These are phyloP conservation scores for Oxyruncus cristatus DNA, from an alignment of 2,113 vertebrate genomes.

Conservation along the genomic window DNA sequence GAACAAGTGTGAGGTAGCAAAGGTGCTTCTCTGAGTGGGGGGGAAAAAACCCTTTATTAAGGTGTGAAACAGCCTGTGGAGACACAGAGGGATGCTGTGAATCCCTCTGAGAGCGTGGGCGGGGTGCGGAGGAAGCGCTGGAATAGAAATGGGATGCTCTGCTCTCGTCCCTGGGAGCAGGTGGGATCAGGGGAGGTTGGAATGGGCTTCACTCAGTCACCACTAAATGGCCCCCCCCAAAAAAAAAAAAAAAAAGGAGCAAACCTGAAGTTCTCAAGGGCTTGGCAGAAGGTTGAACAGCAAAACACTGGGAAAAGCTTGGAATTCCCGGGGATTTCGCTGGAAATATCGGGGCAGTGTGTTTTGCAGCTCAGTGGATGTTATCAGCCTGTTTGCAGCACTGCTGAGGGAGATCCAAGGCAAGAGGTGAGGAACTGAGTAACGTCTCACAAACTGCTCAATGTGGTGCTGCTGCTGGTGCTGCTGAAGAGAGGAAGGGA, in stretches of 20 bases:
- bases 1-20: not conserved
- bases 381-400: not conserved
- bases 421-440: not conserved
- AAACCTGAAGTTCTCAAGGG: not conserved
- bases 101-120: not conserved
- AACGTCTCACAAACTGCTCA: not conserved
- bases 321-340: not conserved
- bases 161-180: not conserved
- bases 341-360: not conserved
- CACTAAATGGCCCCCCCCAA: not conserved
- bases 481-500: not conserved
- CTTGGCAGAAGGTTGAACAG: not conserved
- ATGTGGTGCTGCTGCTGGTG: not conserved
- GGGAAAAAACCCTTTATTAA: not conserved
- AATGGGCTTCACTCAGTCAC: not conserved
- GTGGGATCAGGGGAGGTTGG: not conserved
- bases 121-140: not conserved
- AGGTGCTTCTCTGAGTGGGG: not conserved
- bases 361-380: not conserved
- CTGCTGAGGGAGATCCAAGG: not conserved
- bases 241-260: not conserved
- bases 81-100: not conserved
- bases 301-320: not conserved
- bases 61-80: accelerated
- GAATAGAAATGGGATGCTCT: not conserved